These are phyloP conservation scores for Anser cygnoides DNA, from an alignment of 2,113 vertebrate species.

Conservation along the genomic window DNA sequence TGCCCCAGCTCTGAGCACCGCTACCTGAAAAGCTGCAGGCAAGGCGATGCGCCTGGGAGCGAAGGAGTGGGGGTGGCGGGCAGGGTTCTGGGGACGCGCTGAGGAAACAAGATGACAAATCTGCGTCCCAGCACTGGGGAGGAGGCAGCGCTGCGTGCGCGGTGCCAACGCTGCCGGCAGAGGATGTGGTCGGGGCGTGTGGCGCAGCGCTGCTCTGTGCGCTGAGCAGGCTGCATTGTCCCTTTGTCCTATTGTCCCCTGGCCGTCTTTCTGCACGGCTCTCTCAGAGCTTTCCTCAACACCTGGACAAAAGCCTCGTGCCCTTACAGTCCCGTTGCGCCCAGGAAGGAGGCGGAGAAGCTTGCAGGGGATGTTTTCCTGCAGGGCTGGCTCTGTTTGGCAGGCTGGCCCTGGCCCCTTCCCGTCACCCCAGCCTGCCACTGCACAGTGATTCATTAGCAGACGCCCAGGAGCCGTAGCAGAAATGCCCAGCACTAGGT, in stretches of 20 bases:
- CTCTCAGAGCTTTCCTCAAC: fast-evolving
- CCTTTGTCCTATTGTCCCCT: not conserved
- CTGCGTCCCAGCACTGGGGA: fast-evolving
- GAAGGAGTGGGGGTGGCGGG: not conserved
- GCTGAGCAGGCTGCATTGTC: not conserved
- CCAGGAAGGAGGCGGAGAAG: not conserved
- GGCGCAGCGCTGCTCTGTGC: not conserved
- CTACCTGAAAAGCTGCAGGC: not conserved
- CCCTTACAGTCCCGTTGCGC: fast-evolving
- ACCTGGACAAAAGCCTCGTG: not conserved
- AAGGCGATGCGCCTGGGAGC: too few relatives aligned
- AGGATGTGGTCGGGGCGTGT: not conserved
- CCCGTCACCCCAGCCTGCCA: not conserved
- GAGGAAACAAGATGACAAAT: not conserved
- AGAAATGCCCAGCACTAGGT: not conserved
- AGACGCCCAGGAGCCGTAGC: not conserved
- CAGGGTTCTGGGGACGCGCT: not conserved
- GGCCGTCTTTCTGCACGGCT: not conserved
- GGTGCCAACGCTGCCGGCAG: not conserved
- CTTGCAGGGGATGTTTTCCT: not conserved
- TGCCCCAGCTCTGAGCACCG: fast-evolving
- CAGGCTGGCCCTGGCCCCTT: not conserved
- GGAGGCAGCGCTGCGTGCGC: not conserved
- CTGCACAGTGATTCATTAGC: not conserved
- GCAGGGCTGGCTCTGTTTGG: not conserved